Base-by-base conservation (phyloP, 2,113 vertebrate species). In the Saimiri boliviensis region DNA sequence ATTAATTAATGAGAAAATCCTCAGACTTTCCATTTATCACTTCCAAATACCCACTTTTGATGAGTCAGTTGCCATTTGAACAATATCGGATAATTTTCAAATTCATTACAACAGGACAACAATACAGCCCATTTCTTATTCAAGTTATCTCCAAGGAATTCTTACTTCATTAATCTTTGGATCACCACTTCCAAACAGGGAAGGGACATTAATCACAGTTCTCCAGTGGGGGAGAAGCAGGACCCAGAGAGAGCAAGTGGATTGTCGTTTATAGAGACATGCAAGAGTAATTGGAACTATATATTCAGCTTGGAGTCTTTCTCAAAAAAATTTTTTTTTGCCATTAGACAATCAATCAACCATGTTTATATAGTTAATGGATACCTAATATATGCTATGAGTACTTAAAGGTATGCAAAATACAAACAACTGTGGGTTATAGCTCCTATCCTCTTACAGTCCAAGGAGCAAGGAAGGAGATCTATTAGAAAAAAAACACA, bases 11-110 rank as follows among this genome's bases (percentile, higher is more conserved):
- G 96, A 98, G 97, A 97, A 97, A 97, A 94, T 54, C 66, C 87
- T 97, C 92, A 96, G 96, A 97, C 84, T 97, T 97, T 96, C 97
- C 95, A 97, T 97, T 92, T 97, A 97, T 97, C 93, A 97, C 71
- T 96, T 98, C 96, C 96, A 95, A 98, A 97, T 94, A 93, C 96
- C 97, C 96, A 97, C 97, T 97, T 97, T 94, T 83, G 92, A 95
- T 98, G 98, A 97, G 85, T 98, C 97, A 98, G 92, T 95, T 98
- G 97, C 97, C 97, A 98, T 98, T 97, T 97, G 93, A 95, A 97
- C 96, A 97, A 96, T 97, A 97, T 95, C 94, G 71, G 97, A 96
- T 96, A 96, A 90, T 97, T 98, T 97, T 97, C 87, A 97, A 97
- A 96, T 96, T 98, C 97, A 98, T 97, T 98, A 97, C 97, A 96